A percentile compares a stretch with the other conserved stretches of the same genome.
Evolutionary conservation across 2,797 vertebrate species (phyloP).

Genomic region (Sphenopsis melanotis): DNA sequence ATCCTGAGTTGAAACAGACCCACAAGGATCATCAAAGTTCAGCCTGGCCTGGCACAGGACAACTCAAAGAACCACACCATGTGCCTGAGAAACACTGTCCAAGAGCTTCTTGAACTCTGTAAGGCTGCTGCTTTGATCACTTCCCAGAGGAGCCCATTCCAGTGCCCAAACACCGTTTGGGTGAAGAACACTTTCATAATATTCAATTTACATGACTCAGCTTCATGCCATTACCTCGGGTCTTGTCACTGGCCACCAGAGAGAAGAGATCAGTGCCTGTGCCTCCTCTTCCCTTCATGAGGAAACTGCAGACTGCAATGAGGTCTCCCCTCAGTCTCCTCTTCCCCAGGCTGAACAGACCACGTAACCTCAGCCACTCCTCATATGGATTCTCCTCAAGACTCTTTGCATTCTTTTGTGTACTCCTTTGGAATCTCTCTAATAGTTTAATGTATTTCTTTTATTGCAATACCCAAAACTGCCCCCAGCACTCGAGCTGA

Average conservation of each 20-base stretch:
- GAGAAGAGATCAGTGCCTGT: no score
- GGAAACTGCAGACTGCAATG: neutral
- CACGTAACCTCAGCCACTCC: neutral
- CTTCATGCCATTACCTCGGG: accelerated
- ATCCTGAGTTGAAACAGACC: neutral
- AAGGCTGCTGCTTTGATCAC: neutral
- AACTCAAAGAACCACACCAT: accelerated
- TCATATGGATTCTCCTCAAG: neutral
- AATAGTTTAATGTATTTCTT: accelerated
- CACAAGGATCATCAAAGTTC: neutral
- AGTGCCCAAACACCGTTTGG: accelerated
- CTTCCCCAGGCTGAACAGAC: neutral
- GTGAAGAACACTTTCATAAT: neutral
- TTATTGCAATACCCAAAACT: accelerated
- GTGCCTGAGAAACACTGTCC: neutral
- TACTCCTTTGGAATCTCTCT: neutral
- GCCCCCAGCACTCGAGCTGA: accelerated
- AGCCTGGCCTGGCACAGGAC: neutral
- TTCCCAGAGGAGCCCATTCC: neutral
- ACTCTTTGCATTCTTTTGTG: neutral
- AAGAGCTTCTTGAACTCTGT: neutral
- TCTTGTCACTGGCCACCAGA: neutral
- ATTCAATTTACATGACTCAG: neutral
- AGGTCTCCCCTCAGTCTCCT: neutral
- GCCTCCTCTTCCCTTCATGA: neutral